phyloP scores from a whole-genome alignment of 2,888 invertebrate species.

The Perdita meconis region DNA sequence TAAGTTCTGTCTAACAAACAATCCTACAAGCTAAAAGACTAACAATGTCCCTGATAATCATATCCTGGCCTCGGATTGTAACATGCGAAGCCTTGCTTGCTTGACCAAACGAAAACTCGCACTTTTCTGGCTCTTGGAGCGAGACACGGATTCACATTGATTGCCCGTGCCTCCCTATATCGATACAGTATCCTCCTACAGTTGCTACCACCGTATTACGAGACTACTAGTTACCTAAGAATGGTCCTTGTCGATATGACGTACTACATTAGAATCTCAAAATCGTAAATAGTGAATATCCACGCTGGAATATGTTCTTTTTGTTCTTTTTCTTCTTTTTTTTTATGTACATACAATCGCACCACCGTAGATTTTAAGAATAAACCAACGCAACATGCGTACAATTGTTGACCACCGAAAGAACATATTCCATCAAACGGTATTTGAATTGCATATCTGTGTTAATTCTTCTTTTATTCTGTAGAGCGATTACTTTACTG shows the following conservation, averaged over 20 bases:
- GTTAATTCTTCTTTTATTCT: slow-evolving; percentile 68
- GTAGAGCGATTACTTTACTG: slow-evolving; percentile 77
- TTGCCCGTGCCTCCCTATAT: slow-evolving; percentile 68
- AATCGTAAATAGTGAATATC: slow-evolving; percentile 44
- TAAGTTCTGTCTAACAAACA: slow-evolving; percentile 84
- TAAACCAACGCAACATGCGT: too few species aligned
- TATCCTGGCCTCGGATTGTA: slow-evolving; percentile 81
- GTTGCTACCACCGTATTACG: slow-evolving; percentile 36
- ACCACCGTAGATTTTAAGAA: too few species aligned
- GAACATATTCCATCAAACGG: slow-evolving; percentile 69
- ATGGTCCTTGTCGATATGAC: slow-evolving; percentile 52
- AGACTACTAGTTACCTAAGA: slow-evolving; percentile 45
- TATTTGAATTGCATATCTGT: slow-evolving; percentile 68
- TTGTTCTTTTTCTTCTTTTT: background rate
- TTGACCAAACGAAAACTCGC: slow-evolving; percentile 59
- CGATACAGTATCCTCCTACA: slow-evolving; percentile 43
- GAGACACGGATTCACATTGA: slow-evolving; percentile 68
- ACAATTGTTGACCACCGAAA: background rate
- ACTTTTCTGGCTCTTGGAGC: slow-evolving; percentile 27
- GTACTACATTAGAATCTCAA: slow-evolving; percentile 48
- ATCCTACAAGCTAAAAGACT: slow-evolving; percentile 79
- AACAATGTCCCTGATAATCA: slow-evolving; percentile 77
- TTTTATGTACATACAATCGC: too few species aligned
- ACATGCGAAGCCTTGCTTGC: slow-evolving; percentile 82
- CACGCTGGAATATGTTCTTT: slow-evolving; percentile 62